phyloP scores from a whole-genome alignment of 2,797 vertebrate genomes.

The Clarias pachynema region DNA sequence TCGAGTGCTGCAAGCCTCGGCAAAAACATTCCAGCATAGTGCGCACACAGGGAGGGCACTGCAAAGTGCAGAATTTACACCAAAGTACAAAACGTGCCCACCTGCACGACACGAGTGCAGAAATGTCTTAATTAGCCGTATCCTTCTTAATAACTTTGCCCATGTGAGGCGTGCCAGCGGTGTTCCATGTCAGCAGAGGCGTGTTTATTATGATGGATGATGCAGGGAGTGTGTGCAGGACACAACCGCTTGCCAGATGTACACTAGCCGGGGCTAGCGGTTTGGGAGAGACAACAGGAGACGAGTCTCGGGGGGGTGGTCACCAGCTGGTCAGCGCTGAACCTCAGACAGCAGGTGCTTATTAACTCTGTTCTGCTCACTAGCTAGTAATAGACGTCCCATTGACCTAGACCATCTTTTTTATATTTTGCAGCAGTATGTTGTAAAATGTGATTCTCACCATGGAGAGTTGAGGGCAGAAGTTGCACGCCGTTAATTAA shows the following conservation, averaged over 20 bases:
- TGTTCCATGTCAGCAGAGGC: slow-evolving; percentile 36
- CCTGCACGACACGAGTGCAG: background rate
- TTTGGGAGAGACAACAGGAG: slow-evolving; percentile 47
- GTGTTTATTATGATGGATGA: slow-evolving; percentile 51
- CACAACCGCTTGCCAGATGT: slow-evolving; percentile 42
- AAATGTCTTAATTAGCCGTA: slow-evolving; percentile 39
- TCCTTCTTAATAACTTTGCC: slow-evolving; percentile 41
- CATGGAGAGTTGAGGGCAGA: background rate
- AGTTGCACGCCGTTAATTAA: background rate
- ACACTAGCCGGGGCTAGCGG: slow-evolving; percentile 26
- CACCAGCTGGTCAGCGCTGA: slow-evolving; percentile 46
- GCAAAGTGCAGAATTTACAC: slow-evolving; percentile 9
- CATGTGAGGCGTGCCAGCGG: slow-evolving; percentile 24
- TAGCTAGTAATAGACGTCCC: slow-evolving; percentile 13
- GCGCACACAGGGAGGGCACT: too few relatives aligned
- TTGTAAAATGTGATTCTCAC: background rate
- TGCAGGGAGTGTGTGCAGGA: slow-evolving; percentile 29
- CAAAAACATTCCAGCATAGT: background rate
- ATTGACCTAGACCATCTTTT: background rate
- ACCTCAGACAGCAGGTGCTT: slow-evolving; percentile 32
- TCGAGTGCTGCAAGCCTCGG: slow-evolving; percentile 11
- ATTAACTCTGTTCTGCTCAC: slow-evolving; percentile 44
- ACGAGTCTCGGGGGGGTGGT: slow-evolving; percentile 41
- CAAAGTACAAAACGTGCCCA: slow-evolving; percentile 5
- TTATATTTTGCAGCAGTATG: background rate